Base-by-base conservation (phyloP, 2,888 invertebrate genomes). In the Himalopsyche anomala region DNA sequence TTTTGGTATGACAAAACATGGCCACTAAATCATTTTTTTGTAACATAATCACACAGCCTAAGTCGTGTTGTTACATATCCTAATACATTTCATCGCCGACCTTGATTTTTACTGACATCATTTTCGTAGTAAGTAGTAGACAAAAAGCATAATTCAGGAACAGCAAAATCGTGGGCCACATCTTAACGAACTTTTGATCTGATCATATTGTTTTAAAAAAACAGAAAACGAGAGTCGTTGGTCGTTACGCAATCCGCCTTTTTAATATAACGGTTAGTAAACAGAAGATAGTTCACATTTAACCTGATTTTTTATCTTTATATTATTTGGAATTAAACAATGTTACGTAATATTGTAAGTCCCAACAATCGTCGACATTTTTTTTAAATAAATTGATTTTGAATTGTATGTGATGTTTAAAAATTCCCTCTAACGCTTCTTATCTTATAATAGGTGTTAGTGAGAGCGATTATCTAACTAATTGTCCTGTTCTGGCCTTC, bases 181-280 rank as follows among this genome's bases (percentile, higher is more conserved):
- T 87, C 83, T 62, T 83, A 69, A 86, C 56, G 87, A 87, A 84
- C 80, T 28, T 82, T 87, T 81, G 74, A 84, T 87, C 74, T 51
- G 36, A 45, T 80, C 11, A 74, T 62, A 42, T 42, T 79, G 45
- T 84, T 87, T 87, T 85, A 74, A 56, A 82, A 84, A 28, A 83
- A 84, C 84, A 56, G 87, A 87, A 87, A 87, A 86, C 79, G 87
- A 87, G 85, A 87, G 87, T 87, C 69, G 83, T 19, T 69, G 19
- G 19, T 62, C 62, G 84, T 87, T 87, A 82, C 86, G 86, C 87
- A 86, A 87, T 51, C 17, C n/a, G 85, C 45, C 81, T 85, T 83
- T 84, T 84, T 81, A 62, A n/a, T 28, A 19, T 62, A 62, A 62
- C 62, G 19, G 62, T 62, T 62, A 62, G 62, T 62, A 62, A 62